These are phyloP conservation scores for Mercenaria mercenaria DNA, from an alignment of 1,140 invertebrate genomes.

Conservation along the genomic window DNA sequence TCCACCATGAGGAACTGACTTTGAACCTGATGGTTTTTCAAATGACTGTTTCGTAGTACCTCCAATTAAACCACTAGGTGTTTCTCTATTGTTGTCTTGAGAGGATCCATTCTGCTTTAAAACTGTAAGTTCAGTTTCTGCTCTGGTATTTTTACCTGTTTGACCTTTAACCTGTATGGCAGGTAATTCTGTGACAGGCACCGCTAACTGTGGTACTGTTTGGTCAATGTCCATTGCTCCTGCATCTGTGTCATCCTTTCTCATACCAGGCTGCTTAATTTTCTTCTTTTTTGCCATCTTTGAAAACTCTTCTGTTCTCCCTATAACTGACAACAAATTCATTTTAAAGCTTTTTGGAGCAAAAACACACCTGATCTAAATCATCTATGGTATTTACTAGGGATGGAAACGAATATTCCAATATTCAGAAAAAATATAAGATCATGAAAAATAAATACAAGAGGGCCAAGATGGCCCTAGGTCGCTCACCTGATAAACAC, in stretches of 20 bases:
- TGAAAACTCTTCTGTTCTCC: background rate
- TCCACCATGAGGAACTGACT: background rate
- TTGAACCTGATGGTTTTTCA: background rate
- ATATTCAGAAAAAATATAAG: too few species aligned
- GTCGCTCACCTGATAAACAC: too few species aligned
- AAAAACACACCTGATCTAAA: too few species aligned
- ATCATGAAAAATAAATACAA: too few species aligned
- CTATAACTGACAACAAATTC: too few species aligned
- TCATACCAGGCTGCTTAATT: background rate
- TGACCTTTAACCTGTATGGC: background rate
- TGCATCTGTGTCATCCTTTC: background rate
- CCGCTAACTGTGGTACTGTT: background rate
- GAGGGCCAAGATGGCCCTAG: too few species aligned
- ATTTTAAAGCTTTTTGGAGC: too few species aligned
- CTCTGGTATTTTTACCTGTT: background rate
- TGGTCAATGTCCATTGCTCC: background rate
- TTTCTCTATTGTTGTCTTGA: background rate
- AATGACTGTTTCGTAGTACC: background rate
- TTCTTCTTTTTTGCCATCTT: slow-evolving; percentile 17
- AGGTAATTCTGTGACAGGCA: background rate
- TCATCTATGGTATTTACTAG: too few species aligned
- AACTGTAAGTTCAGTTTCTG: background rate
- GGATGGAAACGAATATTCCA: too few species aligned
- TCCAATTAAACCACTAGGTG: background rate
- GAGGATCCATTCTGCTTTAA: background rate